Evolutionary conservation across 2,113 vertebrate genomes (phyloP), one percentile per base, ranked within the genome.

Genomic region (Opisthocomus hoazin): DNA sequence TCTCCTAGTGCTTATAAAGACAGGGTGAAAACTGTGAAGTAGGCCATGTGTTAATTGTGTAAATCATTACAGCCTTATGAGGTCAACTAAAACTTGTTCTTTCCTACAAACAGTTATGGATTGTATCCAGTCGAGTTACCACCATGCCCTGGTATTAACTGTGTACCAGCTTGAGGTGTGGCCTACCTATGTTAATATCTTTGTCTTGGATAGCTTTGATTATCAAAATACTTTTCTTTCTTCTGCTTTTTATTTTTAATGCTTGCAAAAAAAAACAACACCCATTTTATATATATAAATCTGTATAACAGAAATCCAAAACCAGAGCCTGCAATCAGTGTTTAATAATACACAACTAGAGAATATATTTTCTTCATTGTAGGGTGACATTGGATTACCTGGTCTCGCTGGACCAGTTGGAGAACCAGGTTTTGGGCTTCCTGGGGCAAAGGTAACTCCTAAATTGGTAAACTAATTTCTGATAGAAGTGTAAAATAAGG

Each of bases 341-440:
- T 87, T 78, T 58, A 85, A 57, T 71, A 88, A 70, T 74, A 77
- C 2, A 1, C 75, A 78, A 94, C 14, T 26, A 61, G 39, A 46
- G 8, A 41, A 57, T 57, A 10, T 89, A 15, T 95, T 90, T 94
- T 89, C 79, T 95, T 68, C 94, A 46, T 95, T 90, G 50, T 83
- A 99, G 99, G 99, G 99, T 92, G 99, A 99, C 66, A 19, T 94
- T 27, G 99, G 99, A 32, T 97, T 98, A 48, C 36, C 97, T 93
- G 99, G 99, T 85, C 98, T 98, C 48, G 46, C 97, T 92, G 99
- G 99, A 63, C 98, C 97, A 54, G 32, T 98, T 90, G 99, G 99
- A 81, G 99, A 99, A 97, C 98, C 98, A 89, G 98, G 99, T 61
- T 96, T 98, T 81, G 99, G 99, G 73, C 97, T 99, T 93, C 98